These are phyloP conservation scores for Prostheceraeus crozeri DNA, from an alignment of 2,888 invertebrate species.

Conservation along the genomic window DNA sequence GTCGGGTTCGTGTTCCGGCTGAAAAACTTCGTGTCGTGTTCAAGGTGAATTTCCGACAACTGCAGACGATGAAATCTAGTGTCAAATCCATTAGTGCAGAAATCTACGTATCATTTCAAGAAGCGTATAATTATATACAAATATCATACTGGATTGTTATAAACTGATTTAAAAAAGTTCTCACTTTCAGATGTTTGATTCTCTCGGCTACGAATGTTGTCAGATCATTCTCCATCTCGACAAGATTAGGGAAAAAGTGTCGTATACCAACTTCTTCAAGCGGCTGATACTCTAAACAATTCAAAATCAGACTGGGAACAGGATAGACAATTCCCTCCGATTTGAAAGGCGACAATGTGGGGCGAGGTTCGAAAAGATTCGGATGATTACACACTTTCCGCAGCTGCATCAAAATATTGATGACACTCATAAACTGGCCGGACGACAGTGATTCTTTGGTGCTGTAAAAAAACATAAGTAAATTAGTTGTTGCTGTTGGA, in stretches of 20 bases:
- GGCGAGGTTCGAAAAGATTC: conserved; percentile 90
- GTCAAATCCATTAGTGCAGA: no score
- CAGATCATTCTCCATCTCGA: conserved; percentile 65
- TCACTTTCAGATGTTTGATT: conserved; percentile 67
- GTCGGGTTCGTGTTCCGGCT: no score
- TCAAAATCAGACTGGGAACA: conserved; percentile 65
- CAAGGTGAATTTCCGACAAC: no score
- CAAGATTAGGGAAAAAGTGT: conserved; percentile 59
- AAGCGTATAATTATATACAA: no score
- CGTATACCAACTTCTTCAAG: conserved; percentile 69
- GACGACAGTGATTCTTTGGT: conserved; percentile 83
- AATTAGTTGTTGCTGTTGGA: no score
- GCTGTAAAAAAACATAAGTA: conserved; percentile 59
- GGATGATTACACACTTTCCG: conserved; percentile 97
- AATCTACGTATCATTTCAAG: no score
- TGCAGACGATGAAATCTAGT: no score
- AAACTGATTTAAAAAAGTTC: no score
- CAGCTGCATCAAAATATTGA: conserved; percentile 91
- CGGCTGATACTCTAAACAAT: no score
- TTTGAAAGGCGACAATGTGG: conserved; percentile 79
- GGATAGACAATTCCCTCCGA: conserved; percentile 62
- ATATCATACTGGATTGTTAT: no score
- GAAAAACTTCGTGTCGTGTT: no score
- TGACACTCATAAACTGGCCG: conserved; percentile 86
- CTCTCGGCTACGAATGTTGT: conserved; percentile 78